Base-by-base conservation (phyloP, 1,140 invertebrate species). In the Magallana angulata region DNA sequence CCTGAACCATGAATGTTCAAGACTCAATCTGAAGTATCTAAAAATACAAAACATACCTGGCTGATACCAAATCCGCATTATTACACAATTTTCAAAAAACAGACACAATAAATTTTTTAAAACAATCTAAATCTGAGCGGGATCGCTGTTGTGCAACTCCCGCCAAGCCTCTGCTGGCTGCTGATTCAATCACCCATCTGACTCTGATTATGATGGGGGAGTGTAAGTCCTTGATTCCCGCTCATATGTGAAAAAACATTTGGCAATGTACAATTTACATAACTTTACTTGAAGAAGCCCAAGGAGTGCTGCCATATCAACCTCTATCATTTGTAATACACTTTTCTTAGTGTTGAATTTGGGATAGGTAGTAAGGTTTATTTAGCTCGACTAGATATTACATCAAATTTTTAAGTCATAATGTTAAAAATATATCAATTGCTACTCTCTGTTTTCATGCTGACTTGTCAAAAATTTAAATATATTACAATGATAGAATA, bases 161-260 rank as follows among this genome's bases (percentile, higher is more conserved):
- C 68, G 68, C 68, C 68, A 76, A 76, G 68, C 68, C 24, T 9
- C 68, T 76, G 24, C 3, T 76, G 18, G 68, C 68, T 76, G 30
- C 68, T 76, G 68, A 76, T 76, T 76, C 68, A 76, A 76, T 76
- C 68, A 76, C 68, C 18, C 68, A 76, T 76, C 24, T 76, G 68
- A 76, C 24, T 76, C 68, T 76, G 68, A 76, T 76, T 76, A 76
- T 76, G 14, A 76, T 8, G 68, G 68, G 36, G 24, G 68, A 76
- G 68, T 76, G 68, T 12, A 30, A 12, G 60, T 64, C 60, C 60
- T 64, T 30, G 18, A 18, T 76, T 76, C 68, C 68, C 68, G 68
- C 68, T 76, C 18, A 30, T 9, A 11, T 6, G 68, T 76, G 36
- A n/a, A 76, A 76, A 76, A 76, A 30, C 36, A 76, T 76, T 76